Evolutionary conservation across 23 tunicate genomes (phyloP), one percentile per base, ranked within the genome.

Genomic region (Halocynthia roretzi): DNA sequence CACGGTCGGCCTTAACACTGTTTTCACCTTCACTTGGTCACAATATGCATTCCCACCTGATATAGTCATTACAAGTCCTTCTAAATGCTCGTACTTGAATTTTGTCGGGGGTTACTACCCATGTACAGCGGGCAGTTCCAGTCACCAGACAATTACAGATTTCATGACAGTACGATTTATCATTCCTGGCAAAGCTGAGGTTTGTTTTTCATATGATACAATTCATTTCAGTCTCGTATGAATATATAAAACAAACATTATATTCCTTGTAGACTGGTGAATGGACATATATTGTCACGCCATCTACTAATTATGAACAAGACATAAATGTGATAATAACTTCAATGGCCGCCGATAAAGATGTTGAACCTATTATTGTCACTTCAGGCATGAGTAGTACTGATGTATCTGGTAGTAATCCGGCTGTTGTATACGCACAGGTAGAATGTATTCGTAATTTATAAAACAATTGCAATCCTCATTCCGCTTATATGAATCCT

Each of bases 151-250:
- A 15, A 19, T 22, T 71, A 50, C 72, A 6, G 60, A 21, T 49
- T 22, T 80, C 12, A 80, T 71, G 50, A 71, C 83, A 6, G 75
- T 80, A 50, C 67, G 61, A 2, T 85, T 85, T 61, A 21, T n/a
- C n/a, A 72, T 85, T 11, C 90, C 81, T n/a, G 90, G 84, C 62
- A 58, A 50, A 15, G 90, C 90, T 15, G 61, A 44, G 75, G 90
- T 80, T 18, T 18, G 14, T 18, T 67, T 15, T n/a, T 60, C 2
- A n/a, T 60, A 2, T 60, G 64, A 15, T n/a, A 15, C 4, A 60
- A n/a, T 15, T 31, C 44, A 31, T 31, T 31, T 31, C 44, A 4
- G 44, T 31, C 44, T 11, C 2, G 72, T 0, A 68, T 67, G 10
- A 11, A 15, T n/a, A 22, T 15, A 15, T 68, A 15, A 11, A n/a